phyloP scores from a whole-genome alignment of 2,888 invertebrate genomes.

The Vesta saturnalis region DNA sequence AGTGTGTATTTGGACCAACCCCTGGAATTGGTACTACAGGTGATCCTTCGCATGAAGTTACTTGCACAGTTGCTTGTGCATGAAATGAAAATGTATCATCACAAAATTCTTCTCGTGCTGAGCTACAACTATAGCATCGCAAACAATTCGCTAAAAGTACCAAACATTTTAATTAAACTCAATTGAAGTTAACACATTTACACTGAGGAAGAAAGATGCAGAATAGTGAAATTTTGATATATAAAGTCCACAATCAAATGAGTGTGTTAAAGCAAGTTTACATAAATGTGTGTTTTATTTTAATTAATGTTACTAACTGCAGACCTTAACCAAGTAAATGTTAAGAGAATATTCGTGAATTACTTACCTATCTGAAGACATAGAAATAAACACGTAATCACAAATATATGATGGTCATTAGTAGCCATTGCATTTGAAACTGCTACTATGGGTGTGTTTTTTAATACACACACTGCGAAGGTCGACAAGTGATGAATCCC shows the following conservation, averaged over 20 bases:
- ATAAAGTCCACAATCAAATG: no score
- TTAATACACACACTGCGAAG: neutral
- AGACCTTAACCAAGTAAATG: no score
- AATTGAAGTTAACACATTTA: no score
- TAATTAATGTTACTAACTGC: no score
- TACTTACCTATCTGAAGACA: neutral
- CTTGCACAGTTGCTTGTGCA: slow-evolving; percentile 12
- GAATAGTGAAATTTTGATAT: no score
- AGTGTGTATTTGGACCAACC: slow-evolving; percentile 24
- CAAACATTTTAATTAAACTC: neutral
- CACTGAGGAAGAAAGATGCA: no score
- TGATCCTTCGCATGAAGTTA: slow-evolving; percentile 18
- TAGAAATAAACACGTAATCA: neutral
- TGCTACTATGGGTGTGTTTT: neutral
- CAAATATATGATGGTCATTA: neutral
- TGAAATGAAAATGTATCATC: slow-evolving; percentile 24
- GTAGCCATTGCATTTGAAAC: neutral
- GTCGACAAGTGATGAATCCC: neutral
- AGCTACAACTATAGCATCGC: slow-evolving; percentile 24
- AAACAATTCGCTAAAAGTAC: slow-evolving; percentile 9
- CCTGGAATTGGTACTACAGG: slow-evolving; percentile 19
- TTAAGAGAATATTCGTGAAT: no score
- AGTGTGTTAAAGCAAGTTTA: no score
- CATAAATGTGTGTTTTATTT: no score
- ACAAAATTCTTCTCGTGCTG: slow-evolving; percentile 21